Conservation (phyloP, 1,140 invertebrate genomes). For the Drosophila dunni region DNA sequence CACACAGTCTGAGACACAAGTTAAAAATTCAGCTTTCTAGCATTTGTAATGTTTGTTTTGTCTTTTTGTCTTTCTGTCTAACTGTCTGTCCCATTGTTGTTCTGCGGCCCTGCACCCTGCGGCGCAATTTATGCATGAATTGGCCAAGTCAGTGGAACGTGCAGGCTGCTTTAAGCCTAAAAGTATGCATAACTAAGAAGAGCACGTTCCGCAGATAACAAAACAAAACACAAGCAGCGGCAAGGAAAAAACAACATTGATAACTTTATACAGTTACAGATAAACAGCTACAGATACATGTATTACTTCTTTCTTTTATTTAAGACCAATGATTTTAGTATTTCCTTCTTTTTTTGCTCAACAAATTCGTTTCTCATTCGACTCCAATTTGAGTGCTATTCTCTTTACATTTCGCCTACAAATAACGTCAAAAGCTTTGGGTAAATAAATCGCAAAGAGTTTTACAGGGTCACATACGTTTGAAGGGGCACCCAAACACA, state of each 20-base stretch:
- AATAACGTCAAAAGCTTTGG: conserved; percentile 4
- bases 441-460: conserved; percentile 17
- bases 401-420: background rate
- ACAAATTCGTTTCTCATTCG: conserved; percentile 1
- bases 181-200: conserved; percentile 80
- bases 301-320: conserved; percentile 49
- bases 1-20: conserved; percentile 21
- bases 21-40: conserved; percentile 55
- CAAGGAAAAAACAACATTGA: conserved; percentile 57
- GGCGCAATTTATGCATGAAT: conserved; percentile 63
- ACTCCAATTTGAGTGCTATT: background rate
- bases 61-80: conserved; percentile 22
- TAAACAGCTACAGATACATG: conserved; percentile 24
- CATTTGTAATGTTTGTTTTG: conserved; percentile 74
- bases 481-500: background rate
- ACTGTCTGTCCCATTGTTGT: background rate
- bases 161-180: conserved; percentile 68
- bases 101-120: conserved; percentile 7
- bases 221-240: conserved; percentile 54
- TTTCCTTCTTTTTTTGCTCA: background rate
- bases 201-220: conserved; percentile 77
- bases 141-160: conserved; percentile 48
- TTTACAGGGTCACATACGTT: background rate
- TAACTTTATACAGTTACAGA: conserved; percentile 44
- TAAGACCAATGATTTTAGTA: conserved; percentile 51